Percentiles rank a stretch among this genome's conserved stretches.
phyloP scores from a whole-genome alignment of 37 sponge, comb jelly and placozoan species.

The Chondrilla cf. caribensis region DNA sequence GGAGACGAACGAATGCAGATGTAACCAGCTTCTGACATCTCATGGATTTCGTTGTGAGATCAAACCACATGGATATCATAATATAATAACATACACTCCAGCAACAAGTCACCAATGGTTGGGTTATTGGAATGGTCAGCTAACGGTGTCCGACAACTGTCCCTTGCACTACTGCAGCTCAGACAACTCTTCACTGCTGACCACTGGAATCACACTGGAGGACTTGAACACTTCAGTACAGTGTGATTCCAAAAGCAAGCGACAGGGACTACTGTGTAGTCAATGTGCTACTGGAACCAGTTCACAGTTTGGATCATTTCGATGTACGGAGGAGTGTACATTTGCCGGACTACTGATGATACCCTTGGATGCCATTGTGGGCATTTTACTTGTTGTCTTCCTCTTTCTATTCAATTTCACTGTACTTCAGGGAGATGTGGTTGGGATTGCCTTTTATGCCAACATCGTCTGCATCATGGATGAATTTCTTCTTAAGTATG shows the following conservation, averaged over 20 bases:
- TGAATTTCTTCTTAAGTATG: background rate
- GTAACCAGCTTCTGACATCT: no score
- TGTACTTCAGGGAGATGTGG: slow-evolving; percentile 28
- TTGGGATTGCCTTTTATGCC: slow-evolving; percentile 45
- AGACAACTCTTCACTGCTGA: background rate
- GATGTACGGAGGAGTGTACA: slow-evolving; percentile 27
- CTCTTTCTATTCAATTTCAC: slow-evolving; percentile 35
- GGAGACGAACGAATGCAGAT: no score
- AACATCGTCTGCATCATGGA: slow-evolving; percentile 18
- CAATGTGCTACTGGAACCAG: slow-evolving; percentile 30
- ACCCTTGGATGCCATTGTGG: background rate
- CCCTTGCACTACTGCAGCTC: background rate
- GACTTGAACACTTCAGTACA: background rate
- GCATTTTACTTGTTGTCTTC: slow-evolving; percentile 27
- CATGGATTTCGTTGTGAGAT: no score
- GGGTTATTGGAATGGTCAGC: background rate
- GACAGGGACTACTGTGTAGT: slow-evolving; percentile 42
- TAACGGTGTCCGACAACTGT: background rate
- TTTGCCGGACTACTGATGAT: slow-evolving; percentile 10
- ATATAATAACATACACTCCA: no score
- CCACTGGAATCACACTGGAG: background rate
- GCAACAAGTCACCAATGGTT: background rate
- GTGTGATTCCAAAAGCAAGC: background rate
- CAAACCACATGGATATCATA: no score
- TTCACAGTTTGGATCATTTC: slow-evolving; percentile 18